Base-by-base conservation (phyloP, 2,888 invertebrate species). In the Salpingus planirostris region DNA sequence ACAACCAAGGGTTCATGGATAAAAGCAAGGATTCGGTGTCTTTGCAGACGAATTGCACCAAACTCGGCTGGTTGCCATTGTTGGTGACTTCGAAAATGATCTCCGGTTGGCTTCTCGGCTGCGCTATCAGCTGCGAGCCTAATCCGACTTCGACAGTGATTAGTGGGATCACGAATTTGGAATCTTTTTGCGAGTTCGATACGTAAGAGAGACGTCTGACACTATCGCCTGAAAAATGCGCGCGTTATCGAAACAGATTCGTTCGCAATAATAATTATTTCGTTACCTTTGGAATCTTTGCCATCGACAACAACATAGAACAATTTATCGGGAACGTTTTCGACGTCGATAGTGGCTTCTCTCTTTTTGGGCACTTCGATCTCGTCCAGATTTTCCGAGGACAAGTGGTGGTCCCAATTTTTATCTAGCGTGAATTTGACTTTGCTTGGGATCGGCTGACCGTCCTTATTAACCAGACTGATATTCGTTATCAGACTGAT, bases 51-150 rank as follows among this genome's bases (percentile, higher is more conserved):
- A 78, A 82, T 31, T 61, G 62, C 46, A 74, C 77, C 37, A 65
- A 66, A 11, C 70, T 69, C 0, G 67, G 55, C 40, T 66, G 71
- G 6, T 70, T 70, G n/a, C 72, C 71, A 59, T 73, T 76, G 60
- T 86, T 86, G 0, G 77, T 80, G 1, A 86, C 76, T 60, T 83
- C 80, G 50, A 81, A 85, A 38, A 75, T 69, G n/a, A 86, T 51
- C 39, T 57, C 49, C n/a, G 52, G 41, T 15, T 41, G 40, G 33
- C 45, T 46, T 12, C 64, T 66, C 0, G 66, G 60, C 2, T 57
- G 54, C 2, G 63, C 51, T 5, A 68, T 48, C 2, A 72, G 42
- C 49, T 70, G 64, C 0, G 71, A 70, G 26, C 66, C 66, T 2
- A 60, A 44, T 22, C 64, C 66, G 22, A 71, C 55, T 35, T 72